A percentile compares a stretch with the other conserved stretches of the same genome.
Evolutionary conservation across 2,888 invertebrate species (phyloP).

Genomic region (Nemotelus nigrinus): DNA sequence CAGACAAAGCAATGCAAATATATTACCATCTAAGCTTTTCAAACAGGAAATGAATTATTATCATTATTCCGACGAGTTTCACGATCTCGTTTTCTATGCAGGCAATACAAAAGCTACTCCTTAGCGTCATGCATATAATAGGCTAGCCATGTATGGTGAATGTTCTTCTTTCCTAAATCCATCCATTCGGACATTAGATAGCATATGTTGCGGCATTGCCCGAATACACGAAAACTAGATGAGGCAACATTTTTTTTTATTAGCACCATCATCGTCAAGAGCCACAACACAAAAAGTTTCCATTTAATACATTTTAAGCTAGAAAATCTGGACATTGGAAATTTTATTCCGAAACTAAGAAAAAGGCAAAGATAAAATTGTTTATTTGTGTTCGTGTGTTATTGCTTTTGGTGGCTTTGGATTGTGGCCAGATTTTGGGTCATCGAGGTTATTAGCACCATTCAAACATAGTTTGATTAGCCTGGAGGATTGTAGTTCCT

Average conservation of each 20-base stretch:
- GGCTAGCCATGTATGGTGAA: background rate
- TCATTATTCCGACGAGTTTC: no score
- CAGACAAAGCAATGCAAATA: no score
- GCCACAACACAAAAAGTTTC: background rate
- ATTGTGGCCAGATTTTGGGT: background rate
- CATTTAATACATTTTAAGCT: background rate
- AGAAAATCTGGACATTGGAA: conserved; percentile 18
- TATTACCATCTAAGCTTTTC: no score
- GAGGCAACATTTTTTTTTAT: background rate
- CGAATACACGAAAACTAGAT: conserved; percentile 3
- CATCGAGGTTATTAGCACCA: conserved; percentile 5
- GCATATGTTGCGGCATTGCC: background rate
- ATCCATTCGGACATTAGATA: background rate
- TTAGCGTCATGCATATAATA: background rate
- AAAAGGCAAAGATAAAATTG: background rate
- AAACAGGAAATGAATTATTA: no score
- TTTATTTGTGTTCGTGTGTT: background rate
- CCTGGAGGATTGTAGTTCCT: no score
- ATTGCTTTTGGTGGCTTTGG: background rate
- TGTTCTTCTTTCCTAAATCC: background rate
- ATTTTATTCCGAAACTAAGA: background rate
- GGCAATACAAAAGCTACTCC: background rate
- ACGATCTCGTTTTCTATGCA: background rate
- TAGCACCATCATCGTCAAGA: background rate
- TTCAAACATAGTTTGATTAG: background rate